Percentiles rank a stretch among this genome's conserved stretches.
phyloP scores from a whole-genome alignment of 1,140 invertebrate genomes.

The Nymphalis io region DNA sequence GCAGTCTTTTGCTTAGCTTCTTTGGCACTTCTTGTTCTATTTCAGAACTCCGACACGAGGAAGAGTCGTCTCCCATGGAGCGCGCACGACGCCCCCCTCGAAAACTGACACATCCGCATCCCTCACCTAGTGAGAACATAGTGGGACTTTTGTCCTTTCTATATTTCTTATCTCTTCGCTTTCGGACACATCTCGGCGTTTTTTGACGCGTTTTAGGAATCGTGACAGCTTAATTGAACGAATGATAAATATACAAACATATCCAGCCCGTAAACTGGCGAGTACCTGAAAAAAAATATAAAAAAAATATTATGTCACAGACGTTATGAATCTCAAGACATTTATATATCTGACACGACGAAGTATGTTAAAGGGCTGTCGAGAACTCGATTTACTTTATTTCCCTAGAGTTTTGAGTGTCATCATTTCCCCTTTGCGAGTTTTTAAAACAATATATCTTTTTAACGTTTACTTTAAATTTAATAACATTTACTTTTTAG shows the following conservation, averaged over 20 bases:
- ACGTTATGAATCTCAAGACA: constrained; percentile 7
- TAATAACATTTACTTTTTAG: constrained; percentile 12
- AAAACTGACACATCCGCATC: constrained; percentile 78
- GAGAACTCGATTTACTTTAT: constrained; percentile 55
- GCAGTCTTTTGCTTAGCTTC: constrained; percentile 57
- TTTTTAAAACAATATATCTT: constrained; percentile 13
- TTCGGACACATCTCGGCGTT: constrained; percentile 70
- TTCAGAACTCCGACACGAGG: constrained; percentile 82
- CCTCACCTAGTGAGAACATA: constrained; percentile 74
- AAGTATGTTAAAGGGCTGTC: constrained; percentile 41
- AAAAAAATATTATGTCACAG: not conserved
- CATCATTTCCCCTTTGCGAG: constrained; percentile 14
- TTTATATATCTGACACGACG: constrained; percentile 1
- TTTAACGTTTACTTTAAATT: constrained; percentile 18
- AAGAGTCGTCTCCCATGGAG: constrained; percentile 80
- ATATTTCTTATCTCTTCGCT: constrained; percentile 77
- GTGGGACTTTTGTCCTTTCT: constrained; percentile 72
- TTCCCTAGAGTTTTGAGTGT: constrained; percentile 47
- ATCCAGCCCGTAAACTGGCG: constrained; percentile 34
- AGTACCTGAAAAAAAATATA: constrained; percentile 51
- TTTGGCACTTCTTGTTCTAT: constrained; percentile 79
- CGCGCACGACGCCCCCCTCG: constrained; percentile 68
- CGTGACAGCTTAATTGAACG: constrained; percentile 41
- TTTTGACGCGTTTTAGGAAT: constrained; percentile 73
- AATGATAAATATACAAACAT: constrained; percentile 35